Conservation (phyloP, 2,888 invertebrate species). For the Busseola fusca region DNA sequence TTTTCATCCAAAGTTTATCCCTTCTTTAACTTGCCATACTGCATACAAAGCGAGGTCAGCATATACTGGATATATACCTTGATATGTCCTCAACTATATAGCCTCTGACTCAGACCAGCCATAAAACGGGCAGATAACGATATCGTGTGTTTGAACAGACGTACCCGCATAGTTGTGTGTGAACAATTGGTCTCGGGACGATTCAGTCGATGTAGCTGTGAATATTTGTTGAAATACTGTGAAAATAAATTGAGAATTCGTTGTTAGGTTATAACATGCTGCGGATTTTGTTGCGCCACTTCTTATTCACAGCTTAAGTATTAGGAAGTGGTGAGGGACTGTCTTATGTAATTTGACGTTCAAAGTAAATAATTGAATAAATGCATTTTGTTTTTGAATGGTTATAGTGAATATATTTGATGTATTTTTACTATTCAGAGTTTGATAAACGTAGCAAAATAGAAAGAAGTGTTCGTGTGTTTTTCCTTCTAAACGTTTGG, state of each 20-base stretch:
- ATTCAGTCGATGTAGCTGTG: conserved; percentile 25
- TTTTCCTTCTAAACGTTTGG: background rate
- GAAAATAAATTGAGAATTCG: conserved; percentile 10
- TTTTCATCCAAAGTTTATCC: background rate
- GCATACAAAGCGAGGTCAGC: background rate
- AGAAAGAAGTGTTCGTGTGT: background rate
- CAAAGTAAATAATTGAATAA: background rate
- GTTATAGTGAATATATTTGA: background rate
- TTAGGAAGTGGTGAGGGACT: background rate
- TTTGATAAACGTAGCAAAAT: background rate
- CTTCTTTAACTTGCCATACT: background rate
- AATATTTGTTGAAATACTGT: conserved; percentile 39
- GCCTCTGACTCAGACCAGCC: conserved; percentile 70
- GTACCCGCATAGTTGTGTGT: conserved; percentile 56
- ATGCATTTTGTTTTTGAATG: background rate
- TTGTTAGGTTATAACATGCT: background rate
- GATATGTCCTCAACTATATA: conserved; percentile 55
- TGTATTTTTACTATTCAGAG: background rate
- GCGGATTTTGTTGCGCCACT: background rate
- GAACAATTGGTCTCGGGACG: conserved; percentile 60
- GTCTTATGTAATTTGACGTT: background rate
- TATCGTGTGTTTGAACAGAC: conserved; percentile 73
- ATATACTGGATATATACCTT: conserved; percentile 10
- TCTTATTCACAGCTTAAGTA: background rate
- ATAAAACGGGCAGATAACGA: conserved; percentile 74